A percentile compares a stretch with the other conserved stretches of the same genome.
Evolutionary conservation across 1,140 invertebrate species (phyloP).

Genomic region (Temnothorax longispinosus): DNA sequence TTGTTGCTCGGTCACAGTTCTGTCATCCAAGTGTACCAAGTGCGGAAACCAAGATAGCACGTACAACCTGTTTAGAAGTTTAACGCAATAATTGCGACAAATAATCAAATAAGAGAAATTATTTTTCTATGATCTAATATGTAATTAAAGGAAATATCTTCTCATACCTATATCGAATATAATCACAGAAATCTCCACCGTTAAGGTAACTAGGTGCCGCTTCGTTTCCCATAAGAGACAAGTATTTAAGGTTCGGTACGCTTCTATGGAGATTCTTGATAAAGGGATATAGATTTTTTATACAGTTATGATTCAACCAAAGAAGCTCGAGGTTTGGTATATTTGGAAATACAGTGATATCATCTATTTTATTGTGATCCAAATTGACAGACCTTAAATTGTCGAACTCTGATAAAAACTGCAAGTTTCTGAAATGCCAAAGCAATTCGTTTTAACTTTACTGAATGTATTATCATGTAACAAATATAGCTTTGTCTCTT

Average conservation of each 20-base stretch:
- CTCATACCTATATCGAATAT: constrained; percentile 91
- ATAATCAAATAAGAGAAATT: background rate
- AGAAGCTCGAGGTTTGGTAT: constrained; percentile 90
- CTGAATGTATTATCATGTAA: constrained; percentile 17
- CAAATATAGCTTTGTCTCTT: constrained; percentile 34
- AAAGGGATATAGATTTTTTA: constrained; percentile 90
- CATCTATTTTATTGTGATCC: constrained; percentile 90
- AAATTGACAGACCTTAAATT: constrained; percentile 90
- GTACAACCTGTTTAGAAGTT: constrained; percentile 87
- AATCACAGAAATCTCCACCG: constrained; percentile 91
- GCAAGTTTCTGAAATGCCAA: constrained; percentile 87
- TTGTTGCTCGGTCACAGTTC: constrained; percentile 88
- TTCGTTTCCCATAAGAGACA: constrained; percentile 93
- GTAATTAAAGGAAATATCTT: background rate
- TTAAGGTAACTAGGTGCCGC: constrained; percentile 92
- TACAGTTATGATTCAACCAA: constrained; percentile 93
- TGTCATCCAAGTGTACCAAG: constrained; percentile 89
- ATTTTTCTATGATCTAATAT: background rate
- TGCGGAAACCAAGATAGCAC: constrained; percentile 89
- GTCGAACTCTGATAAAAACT: constrained; percentile 89
- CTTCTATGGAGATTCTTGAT: constrained; percentile 88
- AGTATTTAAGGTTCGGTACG: constrained; percentile 89
- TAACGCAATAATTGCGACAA: background rate
- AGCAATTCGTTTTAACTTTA: background rate
- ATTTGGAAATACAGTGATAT: constrained; percentile 89